Evolutionary conservation across 2,888 invertebrate genomes (phyloP).

Genomic region (Lasius fuliginosus): DNA sequence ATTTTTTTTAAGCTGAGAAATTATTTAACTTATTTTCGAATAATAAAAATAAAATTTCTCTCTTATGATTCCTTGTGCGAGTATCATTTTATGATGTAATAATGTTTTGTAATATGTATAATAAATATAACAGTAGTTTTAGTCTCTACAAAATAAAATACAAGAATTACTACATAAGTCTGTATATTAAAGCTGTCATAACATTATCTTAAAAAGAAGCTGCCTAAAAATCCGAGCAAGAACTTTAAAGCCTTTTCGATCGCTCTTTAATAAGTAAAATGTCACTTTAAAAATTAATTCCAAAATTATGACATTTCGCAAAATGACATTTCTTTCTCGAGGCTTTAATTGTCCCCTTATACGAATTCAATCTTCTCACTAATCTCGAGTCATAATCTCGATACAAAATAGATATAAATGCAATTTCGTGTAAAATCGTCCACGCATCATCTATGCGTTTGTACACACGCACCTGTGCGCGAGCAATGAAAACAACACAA

Average conservation of each 20-base stretch:
- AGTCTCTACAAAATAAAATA: background rate
- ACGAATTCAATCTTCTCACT: background rate
- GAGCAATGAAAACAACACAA: conserved; percentile 18
- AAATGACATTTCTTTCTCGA: background rate
- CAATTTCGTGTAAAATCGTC: background rate
- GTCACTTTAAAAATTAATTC: background rate
- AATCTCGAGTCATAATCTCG: background rate
- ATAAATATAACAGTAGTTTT: background rate
- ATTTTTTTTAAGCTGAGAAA: background rate
- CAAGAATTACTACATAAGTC: background rate
- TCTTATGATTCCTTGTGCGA: background rate
- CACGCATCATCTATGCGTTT: background rate
- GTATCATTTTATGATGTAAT: background rate
- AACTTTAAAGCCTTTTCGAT: background rate
- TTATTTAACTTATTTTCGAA: background rate
- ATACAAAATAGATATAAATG: background rate
- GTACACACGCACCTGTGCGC: conserved; percentile 35
- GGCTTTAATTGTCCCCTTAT: background rate
- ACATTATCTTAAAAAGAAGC: background rate
- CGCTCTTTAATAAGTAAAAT: background rate
- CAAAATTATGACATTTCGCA: conserved; percentile 1
- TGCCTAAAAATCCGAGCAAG: conserved; percentile 7
- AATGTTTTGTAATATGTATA: background rate
- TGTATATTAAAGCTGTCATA: background rate
- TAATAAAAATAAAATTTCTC: background rate